A percentile compares a stretch with the other conserved stretches of the same genome.
phyloP scores from a whole-genome alignment of 2,113 vertebrate species.

The Urocitellus parryii region DNA sequence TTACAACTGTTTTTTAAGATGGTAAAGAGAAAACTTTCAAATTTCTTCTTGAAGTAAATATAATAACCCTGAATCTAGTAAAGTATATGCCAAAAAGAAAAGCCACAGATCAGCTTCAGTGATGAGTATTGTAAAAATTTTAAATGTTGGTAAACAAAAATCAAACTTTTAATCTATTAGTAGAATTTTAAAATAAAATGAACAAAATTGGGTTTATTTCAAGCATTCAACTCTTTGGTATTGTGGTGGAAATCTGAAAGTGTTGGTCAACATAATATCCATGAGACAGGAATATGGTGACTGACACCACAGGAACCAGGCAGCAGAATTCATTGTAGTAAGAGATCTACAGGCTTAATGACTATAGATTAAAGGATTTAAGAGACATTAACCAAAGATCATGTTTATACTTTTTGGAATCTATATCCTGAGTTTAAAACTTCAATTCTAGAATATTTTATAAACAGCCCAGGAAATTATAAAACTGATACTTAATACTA shows the following conservation, averaged over 20 bases:
- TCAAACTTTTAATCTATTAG: background rate
- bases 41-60: slow-evolving; percentile 30
- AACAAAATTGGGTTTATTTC: background rate
- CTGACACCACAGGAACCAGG: background rate
- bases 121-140: background rate
- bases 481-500: background rate
- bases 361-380: background rate
- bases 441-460: slow-evolving; percentile 1
- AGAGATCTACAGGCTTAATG: background rate
- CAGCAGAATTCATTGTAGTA: background rate
- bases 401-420: background rate
- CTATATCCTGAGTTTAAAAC: background rate
- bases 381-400: background rate
- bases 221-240: background rate
- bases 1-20: background rate
- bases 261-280: too few relatives aligned
- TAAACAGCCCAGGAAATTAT: slow-evolving; percentile 11
- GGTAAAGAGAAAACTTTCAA: background rate
- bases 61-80: background rate
- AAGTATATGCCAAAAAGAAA: background rate
- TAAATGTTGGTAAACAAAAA: slow-evolving; percentile 28
- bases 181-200: background rate
- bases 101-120: background rate
- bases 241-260: background rate
- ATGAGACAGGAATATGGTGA: background rate